Base-by-base conservation (phyloP, 2,797 vertebrate genomes). In the Lates japonicus region DNA sequence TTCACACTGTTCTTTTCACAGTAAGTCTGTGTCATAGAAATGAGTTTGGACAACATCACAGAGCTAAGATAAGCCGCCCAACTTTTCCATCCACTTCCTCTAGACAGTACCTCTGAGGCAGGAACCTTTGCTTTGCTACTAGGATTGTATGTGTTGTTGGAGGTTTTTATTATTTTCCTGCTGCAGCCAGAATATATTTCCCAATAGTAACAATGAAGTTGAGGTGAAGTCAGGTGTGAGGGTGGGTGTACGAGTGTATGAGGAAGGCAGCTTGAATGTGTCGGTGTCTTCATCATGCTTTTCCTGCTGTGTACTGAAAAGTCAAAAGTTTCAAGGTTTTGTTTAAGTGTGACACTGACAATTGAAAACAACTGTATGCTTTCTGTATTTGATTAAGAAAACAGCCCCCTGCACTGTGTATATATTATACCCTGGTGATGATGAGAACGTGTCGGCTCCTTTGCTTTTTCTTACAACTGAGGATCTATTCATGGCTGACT, bases 61-160 rank as follows among this genome's bases (percentile, higher is more conserved):
- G 95, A 96, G 80, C 90, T 96, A 70, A 29, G 94, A 95, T 87
- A 95, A 96, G 70, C 93, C 95, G 67, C 79, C 94, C 74, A 94
- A 94, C 87, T 95, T 94, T 16, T 91, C 95, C 78, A 94, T 95
- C 93, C 91, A 85, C 83, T 96, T 95, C 19, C 58, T 96, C 96
- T 17, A 91, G 95, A 58, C 90, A 93, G 80, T 92, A 93, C 70
- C 92, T 94, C 37, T 85, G 91, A 3, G 95, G 95, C 83, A 94
- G 94, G 94, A 81, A 93, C 77, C 80, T 91, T 70, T 96, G 95
- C 89, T 74, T 85, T 61, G 52, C 57, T 95, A 66, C 94, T 93
- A 81, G 94, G 93, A 96, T 74, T 16, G 48, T 29, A 14, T 9
- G 14, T 6, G 1, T 19, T 63, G 33, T 58, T 41, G 29, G 44